Percentiles rank a stretch among this genome's conserved stretches.
phyloP scores from a whole-genome alignment of 1,140 invertebrate genomes.

The Propsilocerus akamusi region DNA sequence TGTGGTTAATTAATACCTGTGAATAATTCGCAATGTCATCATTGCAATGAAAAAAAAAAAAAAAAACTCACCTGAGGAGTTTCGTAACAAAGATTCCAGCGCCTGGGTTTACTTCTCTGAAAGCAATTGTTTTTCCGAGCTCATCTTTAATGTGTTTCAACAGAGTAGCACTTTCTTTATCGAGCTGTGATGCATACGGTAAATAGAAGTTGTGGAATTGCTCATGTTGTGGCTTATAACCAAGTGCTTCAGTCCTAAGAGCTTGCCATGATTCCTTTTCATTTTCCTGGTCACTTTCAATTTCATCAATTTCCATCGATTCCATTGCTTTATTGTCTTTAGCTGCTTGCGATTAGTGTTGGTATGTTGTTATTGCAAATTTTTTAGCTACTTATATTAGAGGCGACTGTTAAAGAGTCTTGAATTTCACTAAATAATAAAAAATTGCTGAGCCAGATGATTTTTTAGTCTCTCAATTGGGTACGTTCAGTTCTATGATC shows the following conservation, averaged over 20 bases:
- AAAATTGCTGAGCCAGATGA: no score
- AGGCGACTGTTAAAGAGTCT: no score
- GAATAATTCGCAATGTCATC: not conserved
- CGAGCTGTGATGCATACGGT: constrained; percentile 29
- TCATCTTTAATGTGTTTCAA: constrained; percentile 37
- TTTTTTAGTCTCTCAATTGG: no score
- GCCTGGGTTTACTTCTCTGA: constrained; percentile 33
- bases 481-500: no score
- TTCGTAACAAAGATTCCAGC: constrained; percentile 28
- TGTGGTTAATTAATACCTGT: constrained; percentile 2
- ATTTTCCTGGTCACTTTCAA: not conserved
- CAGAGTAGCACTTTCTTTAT: constrained; percentile 26
- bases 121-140: constrained; percentile 31
- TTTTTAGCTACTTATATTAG: no score
- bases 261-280: constrained; percentile 2
- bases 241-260: constrained; percentile 12
- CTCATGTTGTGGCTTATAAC: constrained; percentile 29
- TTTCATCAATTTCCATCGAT: not conserved
- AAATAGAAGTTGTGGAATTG: constrained; percentile 33
- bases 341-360: no score
- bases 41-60: not conserved
- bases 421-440: no score
- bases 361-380: no score
- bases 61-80: constrained; percentile 28
- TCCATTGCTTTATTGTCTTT: no score